Evolutionary conservation across 2,797 vertebrate genomes (phyloP).

Genomic region (Enteromius treurensis): DNA sequence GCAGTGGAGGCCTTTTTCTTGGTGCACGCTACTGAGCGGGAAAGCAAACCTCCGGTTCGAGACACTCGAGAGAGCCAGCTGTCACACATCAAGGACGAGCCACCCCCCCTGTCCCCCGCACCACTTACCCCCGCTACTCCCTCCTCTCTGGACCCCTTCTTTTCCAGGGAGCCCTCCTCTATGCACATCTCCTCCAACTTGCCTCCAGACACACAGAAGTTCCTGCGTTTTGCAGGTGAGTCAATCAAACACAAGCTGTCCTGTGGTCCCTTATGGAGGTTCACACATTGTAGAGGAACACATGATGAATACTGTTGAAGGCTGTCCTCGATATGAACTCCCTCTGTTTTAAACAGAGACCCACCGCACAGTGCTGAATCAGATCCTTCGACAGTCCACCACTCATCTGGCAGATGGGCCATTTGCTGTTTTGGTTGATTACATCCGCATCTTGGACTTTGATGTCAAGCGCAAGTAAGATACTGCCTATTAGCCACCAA

Average conservation of each 20-base stretch:
- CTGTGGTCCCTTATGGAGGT: not conserved
- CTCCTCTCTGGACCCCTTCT: constrained; percentile 93
- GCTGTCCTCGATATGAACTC: constrained; percentile 11
- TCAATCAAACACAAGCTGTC: not conserved
- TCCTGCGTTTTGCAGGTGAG: constrained; percentile 92
- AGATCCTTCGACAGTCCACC: constrained; percentile 94
- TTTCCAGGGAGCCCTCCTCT: constrained; percentile 92
- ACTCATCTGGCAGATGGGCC: constrained; percentile 93
- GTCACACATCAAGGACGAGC: constrained; percentile 85
- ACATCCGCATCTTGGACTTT: constrained; percentile 95
- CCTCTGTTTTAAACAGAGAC: constrained; percentile 78
- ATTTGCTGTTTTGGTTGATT: constrained; percentile 94
- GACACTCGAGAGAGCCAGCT: constrained; percentile 90
- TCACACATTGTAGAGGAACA: not conserved
- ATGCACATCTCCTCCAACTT: constrained; percentile 97
- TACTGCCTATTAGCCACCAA: not conserved
- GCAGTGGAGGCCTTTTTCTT: constrained; percentile 96
- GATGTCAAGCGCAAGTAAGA: constrained; percentile 95
- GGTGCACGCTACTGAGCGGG: constrained; percentile 94
- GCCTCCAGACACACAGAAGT: constrained; percentile 95
- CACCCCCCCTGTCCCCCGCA: constrained; percentile 84
- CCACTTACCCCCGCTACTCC: constrained; percentile 93
- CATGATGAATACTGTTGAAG: constrained; percentile 24
- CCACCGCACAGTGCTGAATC: constrained; percentile 94
- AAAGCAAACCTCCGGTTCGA: constrained; percentile 93